A percentile compares a stretch with the other conserved stretches of the same genome.
Conservation (phyloP, 1,140 invertebrate species). For the Watersipora subatra region DNA sequence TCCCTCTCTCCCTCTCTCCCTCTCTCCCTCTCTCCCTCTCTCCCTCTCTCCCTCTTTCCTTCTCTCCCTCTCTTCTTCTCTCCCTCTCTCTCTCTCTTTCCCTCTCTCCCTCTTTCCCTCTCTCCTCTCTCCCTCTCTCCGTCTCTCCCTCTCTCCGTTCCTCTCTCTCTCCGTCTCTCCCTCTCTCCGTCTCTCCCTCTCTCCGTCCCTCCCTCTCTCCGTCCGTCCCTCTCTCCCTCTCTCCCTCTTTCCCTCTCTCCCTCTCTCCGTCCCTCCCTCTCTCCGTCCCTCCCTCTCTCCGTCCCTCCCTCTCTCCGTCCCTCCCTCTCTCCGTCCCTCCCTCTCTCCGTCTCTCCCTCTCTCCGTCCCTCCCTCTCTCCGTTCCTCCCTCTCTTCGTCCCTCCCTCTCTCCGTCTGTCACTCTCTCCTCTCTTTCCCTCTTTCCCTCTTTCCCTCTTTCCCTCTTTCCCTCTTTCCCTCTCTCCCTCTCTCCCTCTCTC, state of each 20-base stretch:
- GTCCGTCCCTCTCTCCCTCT: slow-evolving; percentile 2
- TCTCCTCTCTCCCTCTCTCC: slow-evolving; percentile 7
- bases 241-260: slow-evolving; percentile 27
- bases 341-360: too few relatives aligned
- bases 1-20: not conserved
- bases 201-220: too few relatives aligned
- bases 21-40: not conserved
- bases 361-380: too few relatives aligned
- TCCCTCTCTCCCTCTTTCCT: not conserved
- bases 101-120: not conserved
- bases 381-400: too few relatives aligned
- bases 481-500: not conserved
- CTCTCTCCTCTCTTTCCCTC: not conserved
- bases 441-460: not conserved
- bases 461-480: not conserved
- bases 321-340: too few relatives aligned
- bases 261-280: too few relatives aligned
- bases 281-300: too few relatives aligned
- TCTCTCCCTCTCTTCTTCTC: slow-evolving; percentile 11
- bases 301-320: too few relatives aligned
- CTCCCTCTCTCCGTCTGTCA: slow-evolving; percentile 15
- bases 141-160: too few relatives aligned
- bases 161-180: too few relatives aligned
- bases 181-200: too few relatives aligned
- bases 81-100: slow-evolving; percentile 10